Base-by-base conservation (phyloP, 2,113 vertebrate species). In the Tenebrosternarchus preto region DNA sequence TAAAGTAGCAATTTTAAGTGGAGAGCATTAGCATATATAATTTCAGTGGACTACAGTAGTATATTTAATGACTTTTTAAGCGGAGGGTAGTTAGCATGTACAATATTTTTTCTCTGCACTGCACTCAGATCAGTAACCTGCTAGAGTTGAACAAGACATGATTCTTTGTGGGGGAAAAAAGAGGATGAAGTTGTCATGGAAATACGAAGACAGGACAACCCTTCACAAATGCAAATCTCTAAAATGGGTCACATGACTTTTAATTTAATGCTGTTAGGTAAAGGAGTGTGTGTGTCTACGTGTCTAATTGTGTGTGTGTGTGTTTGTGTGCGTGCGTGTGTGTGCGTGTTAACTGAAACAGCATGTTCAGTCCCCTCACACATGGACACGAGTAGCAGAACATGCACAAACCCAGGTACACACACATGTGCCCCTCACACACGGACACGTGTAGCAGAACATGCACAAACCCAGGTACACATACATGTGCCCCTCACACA, bases 191-290 rank as follows among this genome's bases (percentile, higher is more conserved):
- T 57, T 56, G 2, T 11, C 8, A 50, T 50, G 12, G 43, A 15
- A 12, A 50, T 2, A 9, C 43, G 11, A 50, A 15, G 43, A 9
- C 43, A 50, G 9, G 43, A 59, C 66, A 22, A 25, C 17, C 46
- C 5, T 64, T 60, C 75, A 55, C 27, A 56, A 64, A 76, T 80
- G 56, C 64, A 80, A 25, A 83, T 83, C 19, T 80, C 8, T 72
- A 71, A 83, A 80, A 71, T 80, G 9, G 46, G 59, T 71, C 56
- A 63, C 39, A 50, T 12, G 8, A 50, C 43, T 15, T 50, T 50
- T 50, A 50, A 50, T 50, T 15, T 1, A 50, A 12, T 50, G 4
- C 5, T 46, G 11, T 11, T 50, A 12, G 43, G 43, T 50, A 50
- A 50, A 9, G 3, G 2, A 50, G 29, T 12, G 39, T 43, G 39